Conservation (phyloP, 92 coral and sea anemone genomes). For the Palythoa caribaeorum region DNA sequence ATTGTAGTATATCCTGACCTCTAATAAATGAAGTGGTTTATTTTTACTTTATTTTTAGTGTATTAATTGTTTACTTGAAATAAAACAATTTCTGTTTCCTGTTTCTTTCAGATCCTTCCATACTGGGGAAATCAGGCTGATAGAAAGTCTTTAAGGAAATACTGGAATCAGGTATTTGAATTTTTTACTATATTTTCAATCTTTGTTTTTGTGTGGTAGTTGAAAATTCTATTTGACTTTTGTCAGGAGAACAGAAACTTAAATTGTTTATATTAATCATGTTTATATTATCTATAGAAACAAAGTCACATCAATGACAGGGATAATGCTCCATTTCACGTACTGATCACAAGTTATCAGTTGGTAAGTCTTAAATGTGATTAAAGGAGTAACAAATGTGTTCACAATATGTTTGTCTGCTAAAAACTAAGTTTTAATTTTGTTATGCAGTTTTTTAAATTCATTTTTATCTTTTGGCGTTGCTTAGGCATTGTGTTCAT, state of each 20-base stretch:
- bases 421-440: too few species aligned
- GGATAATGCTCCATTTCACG: slow-evolving; percentile 96
- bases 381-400: neutral
- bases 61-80: neutral
- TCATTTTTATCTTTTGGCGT: neutral
- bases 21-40: too few species aligned
- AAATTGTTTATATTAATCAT: neutral
- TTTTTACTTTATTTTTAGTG: too few species aligned
- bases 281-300: slow-evolving; percentile 66
- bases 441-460: too few species aligned
- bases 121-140: slow-evolving; percentile 99
- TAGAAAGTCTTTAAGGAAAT: slow-evolving; percentile 94
- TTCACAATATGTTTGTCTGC: neutral
- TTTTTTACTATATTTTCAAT: neutral
- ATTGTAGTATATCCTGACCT: too few species aligned
- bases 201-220: neutral
- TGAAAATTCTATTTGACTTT: neutral
- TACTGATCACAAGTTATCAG: slow-evolving; percentile 95
- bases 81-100: neutral
- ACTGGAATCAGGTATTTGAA: slow-evolving; percentile 91
- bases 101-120: slow-evolving; percentile 78
- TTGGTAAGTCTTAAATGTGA: slow-evolving; percentile 66
- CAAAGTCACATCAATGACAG: slow-evolving; percentile 92
- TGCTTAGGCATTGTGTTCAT: neutral
- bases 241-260: neutral